phyloP scores from a whole-genome alignment of 2,888 invertebrate species.

The Pollenia amentaria region DNA sequence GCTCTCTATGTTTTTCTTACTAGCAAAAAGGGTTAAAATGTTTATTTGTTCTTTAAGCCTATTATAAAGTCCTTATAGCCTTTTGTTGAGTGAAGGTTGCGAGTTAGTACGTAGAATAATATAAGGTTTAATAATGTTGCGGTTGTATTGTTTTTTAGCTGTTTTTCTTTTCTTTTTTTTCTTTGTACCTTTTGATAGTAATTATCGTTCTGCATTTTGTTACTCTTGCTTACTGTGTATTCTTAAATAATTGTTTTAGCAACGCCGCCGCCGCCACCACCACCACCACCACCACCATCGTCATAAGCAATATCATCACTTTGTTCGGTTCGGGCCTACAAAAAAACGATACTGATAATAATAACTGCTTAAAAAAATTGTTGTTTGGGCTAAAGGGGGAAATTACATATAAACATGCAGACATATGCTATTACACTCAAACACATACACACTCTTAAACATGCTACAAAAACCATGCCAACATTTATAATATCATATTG shows the following conservation, averaged over 20 bases:
- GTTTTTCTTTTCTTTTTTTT: background rate
- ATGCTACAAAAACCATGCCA: background rate
- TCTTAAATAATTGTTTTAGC: slow-evolving; percentile 67
- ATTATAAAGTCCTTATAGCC: slow-evolving; percentile 57
- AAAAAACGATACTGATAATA: slow-evolving; percentile 57
- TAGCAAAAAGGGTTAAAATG: slow-evolving; percentile 46
- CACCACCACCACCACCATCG: slow-evolving; percentile 7
- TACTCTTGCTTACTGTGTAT: slow-evolving; percentile 57
- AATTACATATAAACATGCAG: slow-evolving; percentile 62
- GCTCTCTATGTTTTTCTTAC: background rate
- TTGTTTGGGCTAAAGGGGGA: slow-evolving; percentile 54
- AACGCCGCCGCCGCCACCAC: slow-evolving; percentile 51
- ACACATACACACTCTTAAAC: background rate
- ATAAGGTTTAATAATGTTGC: slow-evolving; percentile 65
- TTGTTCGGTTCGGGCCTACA: slow-evolving; percentile 51
- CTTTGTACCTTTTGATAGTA: slow-evolving; percentile 61
- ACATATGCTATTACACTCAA: background rate
- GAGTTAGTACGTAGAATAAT: slow-evolving; percentile 54
- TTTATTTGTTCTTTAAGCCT: slow-evolving; percentile 42
- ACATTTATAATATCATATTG: too few species aligned
- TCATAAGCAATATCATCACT: slow-evolving; percentile 46
- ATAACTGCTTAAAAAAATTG: slow-evolving; percentile 56
- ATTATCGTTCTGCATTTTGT: slow-evolving; percentile 59
- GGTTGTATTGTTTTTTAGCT: slow-evolving; percentile 47
- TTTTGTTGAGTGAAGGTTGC: slow-evolving; percentile 49